Percentiles rank a stretch among this genome's conserved stretches.
Conservation (phyloP, 2,797 vertebrate genomes). For the Heliangelus exortis region DNA sequence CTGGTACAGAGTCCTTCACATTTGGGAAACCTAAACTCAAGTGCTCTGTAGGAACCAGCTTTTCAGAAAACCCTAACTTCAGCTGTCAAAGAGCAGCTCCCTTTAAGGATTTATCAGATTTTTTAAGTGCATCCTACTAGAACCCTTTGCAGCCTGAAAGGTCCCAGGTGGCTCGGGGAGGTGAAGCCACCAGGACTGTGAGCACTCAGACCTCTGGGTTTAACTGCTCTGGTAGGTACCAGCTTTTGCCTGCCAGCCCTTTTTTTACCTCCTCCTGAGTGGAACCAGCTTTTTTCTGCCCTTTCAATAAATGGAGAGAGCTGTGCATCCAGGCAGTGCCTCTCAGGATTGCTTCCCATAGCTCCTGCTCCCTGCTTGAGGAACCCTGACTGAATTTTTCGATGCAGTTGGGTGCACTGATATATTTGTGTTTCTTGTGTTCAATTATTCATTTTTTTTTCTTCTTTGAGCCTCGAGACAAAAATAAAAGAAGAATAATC, state of each 20-base stretch:
- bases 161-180: neutral
- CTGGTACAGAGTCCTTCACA: rapidly evolving
- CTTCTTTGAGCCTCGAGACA: neutral
- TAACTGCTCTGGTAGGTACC: neutral
- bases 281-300: slow-evolving; percentile 18
- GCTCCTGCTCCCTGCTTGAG: neutral
- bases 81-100: neutral
- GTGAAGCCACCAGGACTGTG: neutral
- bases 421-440: neutral
- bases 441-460: neutral
- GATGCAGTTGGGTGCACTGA: neutral
- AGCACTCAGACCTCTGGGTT: rapidly evolving
- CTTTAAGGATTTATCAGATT: neutral
- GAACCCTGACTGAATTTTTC: neutral
- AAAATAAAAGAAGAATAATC: neutral
- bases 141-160: neutral
- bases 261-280: neutral
- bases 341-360: neutral
- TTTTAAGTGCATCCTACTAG: neutral
- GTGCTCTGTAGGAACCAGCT: neutral
- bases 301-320: neutral
- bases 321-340: neutral
- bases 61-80: neutral
- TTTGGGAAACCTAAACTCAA: neutral
- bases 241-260: neutral